Evolutionary conservation across 2,797 vertebrate species (phyloP).

Genomic region (Buphagus erythrorhynchus): DNA sequence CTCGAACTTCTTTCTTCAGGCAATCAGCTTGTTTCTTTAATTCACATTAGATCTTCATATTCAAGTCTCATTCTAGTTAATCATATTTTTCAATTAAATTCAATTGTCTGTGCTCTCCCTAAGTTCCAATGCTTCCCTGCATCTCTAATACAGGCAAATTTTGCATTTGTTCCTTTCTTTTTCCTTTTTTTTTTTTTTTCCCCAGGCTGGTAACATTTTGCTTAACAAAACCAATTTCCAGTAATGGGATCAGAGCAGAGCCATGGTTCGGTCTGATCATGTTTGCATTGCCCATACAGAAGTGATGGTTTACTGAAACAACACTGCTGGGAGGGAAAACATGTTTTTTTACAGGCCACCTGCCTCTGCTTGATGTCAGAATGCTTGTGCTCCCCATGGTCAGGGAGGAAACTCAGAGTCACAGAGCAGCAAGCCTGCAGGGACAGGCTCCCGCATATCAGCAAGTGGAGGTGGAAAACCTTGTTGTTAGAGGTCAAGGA

Average conservation of each 20-base stretch:
- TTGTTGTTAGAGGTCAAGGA: not conserved
- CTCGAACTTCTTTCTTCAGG: constrained; percentile 14
- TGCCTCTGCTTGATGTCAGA: not conserved
- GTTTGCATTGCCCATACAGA: fast-evolving
- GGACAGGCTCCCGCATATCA: not conserved
- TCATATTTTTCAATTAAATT: constrained; percentile 72
- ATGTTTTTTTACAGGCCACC: not conserved
- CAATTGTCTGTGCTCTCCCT: constrained; percentile 66
- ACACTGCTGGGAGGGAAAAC: not conserved
- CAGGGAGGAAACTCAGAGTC: not conserved
- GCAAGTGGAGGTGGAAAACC: not conserved
- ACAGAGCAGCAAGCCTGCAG: fast-evolving
- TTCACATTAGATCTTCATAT: constrained; percentile 55
- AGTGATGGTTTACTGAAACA: not conserved
- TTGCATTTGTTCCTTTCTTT: not conserved
- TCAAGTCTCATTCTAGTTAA: constrained; percentile 65
- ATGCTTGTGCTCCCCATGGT: not conserved
- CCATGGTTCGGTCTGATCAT: not conserved
- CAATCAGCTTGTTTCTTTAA: constrained; percentile 15
- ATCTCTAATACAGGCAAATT: constrained; percentile 22
- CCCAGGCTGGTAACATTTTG: not conserved
- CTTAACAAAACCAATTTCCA: not conserved
- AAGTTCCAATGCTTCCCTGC: constrained; percentile 26
- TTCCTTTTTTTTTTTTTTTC: not conserved
- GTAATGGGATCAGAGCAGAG: not conserved